These are phyloP conservation scores for Falco peregrinus DNA, from an alignment of 2,797 vertebrate genomes.

Conservation along the genomic window DNA sequence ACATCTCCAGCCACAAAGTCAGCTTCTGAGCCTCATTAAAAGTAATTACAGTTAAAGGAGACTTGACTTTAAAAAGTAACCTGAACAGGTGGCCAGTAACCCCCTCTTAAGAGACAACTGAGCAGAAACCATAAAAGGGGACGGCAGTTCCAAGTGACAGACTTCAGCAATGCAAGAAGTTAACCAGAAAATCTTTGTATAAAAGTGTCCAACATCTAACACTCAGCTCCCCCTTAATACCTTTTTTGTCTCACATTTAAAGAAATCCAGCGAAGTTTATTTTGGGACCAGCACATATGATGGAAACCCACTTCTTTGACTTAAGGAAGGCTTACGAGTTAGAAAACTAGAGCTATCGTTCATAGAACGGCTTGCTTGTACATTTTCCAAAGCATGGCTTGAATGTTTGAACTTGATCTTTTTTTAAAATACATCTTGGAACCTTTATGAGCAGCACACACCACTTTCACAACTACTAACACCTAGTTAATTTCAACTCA, in stretches of 20 bases:
- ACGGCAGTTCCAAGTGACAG: background rate
- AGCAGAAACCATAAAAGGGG: background rate
- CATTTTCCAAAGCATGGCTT: background rate
- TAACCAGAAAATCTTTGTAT: background rate
- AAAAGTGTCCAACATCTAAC: background rate
- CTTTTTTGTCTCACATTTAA: background rate
- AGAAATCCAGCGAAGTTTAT: background rate
- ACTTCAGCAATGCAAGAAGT: background rate
- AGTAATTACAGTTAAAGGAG: background rate
- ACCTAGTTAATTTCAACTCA: background rate
- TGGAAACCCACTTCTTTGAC: background rate
- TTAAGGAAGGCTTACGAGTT: background rate
- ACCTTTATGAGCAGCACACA: background rate
- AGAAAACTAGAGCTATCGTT: background rate
- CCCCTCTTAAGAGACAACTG: background rate
- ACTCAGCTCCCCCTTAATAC: background rate
- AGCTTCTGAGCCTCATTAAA: background rate
- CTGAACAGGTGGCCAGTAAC: background rate
- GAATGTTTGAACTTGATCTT: background rate
- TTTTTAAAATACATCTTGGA: background rate
- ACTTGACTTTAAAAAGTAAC: background rate
- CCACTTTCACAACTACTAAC: background rate
- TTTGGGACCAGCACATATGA: background rate
- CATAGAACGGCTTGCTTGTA: background rate
- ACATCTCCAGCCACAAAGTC: background rate